Evolutionary conservation across 1,140 invertebrate genomes (phyloP), one percentile per base, ranked within the genome.

Genomic region (Zophobas atratus): DNA sequence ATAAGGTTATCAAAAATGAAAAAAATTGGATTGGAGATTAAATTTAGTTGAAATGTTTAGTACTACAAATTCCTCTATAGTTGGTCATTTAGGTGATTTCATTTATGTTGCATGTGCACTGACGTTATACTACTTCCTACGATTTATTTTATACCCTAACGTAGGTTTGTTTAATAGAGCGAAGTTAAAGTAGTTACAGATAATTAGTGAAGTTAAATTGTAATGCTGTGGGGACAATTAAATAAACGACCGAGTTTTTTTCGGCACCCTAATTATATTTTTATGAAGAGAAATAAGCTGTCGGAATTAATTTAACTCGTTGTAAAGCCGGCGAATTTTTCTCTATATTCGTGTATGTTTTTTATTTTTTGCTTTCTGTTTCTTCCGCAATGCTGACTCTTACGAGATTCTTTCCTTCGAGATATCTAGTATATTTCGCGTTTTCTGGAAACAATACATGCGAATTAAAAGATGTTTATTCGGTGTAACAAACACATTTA

Each of bases 401-500:
- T 20, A 20, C 20, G 20, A 20, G 20, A 20, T 20, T 20, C 20
- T 20, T 20, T 20, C 20, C 20, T 20, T 20, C 20, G 20, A 20
- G 20, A 20, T 20, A 20, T 20, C 20, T 20, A 20, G 20, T 46
- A 3, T 57, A 36, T 35, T 38, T 60, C 35, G 60, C 35, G 39
- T 67, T 67, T 67, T 67, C 39, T 43, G 60, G 39, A 67, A 67
- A 67, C 60, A 67, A 67, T 67, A 67, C 38, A n/a, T 33, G 6
- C 38, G 39, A 35, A 67, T 67, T 32, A 67, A 67, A 67, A 67
- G 33, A 75, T 75, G 43, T 75, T 75, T 75, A 57, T 75, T 57
- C 72, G 60, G 46, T 73, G 49, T 73, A 73, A 73, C 71, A 73
- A 73, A 73, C 71, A 73, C 71, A 73, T 73, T 73, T 73, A 73